Base-by-base conservation (phyloP, 2,113 vertebrate genomes). In the Psilopogon haemacephalus region DNA sequence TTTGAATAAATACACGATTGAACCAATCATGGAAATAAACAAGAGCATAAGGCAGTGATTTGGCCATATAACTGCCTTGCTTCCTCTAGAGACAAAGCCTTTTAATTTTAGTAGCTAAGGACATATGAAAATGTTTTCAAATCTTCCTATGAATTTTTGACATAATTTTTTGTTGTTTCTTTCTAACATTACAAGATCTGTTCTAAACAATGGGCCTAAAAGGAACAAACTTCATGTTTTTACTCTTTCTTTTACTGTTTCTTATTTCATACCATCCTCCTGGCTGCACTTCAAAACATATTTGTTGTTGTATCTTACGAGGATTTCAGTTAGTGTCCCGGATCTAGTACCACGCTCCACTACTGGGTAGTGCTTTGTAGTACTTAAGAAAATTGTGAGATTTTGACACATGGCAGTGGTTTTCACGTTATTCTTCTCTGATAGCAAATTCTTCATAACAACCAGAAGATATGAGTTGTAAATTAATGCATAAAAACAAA, bases 1-100 rank as follows among this genome's bases (percentile, higher is more conserved):
- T 94, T 92, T 75, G 88, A 95, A 93, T 89, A 93, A 95, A 94
- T 75, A 94, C 54, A 85, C 64, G 84, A 88, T 72, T 84, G 92
- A 89, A 90, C 48, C 0, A 0, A 90, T 77, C 44, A 18, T 3
- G 15, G 68, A 83, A 76, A 93, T 94, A 6, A 48, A 17, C 62
- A 90, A 75, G 81, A 95, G 30, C 88, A 93, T 87, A 93, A 93
- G 78, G 87, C 67, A 90, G 74, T 55, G 86, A 88, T 90, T 90
- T 90, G 71, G 70, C 86, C 80, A 46, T 58, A 42, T 37, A 65
- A 55, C 24, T 60, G 16, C 32, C 12, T 71, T 89, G 56, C n/a
- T 32, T 4, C 15, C 70, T 38, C 40, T 55, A 71, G 54, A 81
- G 75, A 93, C 20, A 93, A 84, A 93, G 37, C 8, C 14, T 33